Conservation (phyloP, 2,888 invertebrate genomes). For the Ypsolopha sequella region DNA sequence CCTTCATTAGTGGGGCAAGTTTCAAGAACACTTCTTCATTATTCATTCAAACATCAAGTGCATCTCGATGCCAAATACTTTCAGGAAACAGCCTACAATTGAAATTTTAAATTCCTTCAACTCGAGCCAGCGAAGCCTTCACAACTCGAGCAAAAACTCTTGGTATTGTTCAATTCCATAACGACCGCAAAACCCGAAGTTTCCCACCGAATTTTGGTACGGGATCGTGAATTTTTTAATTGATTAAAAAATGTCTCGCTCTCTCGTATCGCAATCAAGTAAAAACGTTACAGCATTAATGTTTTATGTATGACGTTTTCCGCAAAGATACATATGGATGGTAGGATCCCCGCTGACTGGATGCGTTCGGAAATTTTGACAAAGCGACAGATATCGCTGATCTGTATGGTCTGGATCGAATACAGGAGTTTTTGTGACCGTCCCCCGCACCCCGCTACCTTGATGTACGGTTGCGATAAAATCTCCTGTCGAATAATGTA, state of each 20-base stretch:
- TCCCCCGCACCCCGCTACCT: background rate
- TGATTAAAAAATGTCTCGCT: slow-evolving; percentile 45
- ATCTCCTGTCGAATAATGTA: slow-evolving; percentile 22
- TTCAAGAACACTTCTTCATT: background rate
- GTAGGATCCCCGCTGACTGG: slow-evolving; percentile 43
- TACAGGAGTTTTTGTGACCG: slow-evolving; percentile 35
- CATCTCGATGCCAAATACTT: slow-evolving; percentile 6
- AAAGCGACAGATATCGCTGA: slow-evolving; percentile 44
- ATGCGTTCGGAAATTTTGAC: slow-evolving; percentile 58
- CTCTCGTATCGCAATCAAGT: slow-evolving; percentile 57
- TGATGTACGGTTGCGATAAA: slow-evolving; percentile 21
- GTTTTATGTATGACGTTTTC: slow-evolving; percentile 61
- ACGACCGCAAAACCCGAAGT: slow-evolving; percentile 35
- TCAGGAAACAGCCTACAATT: slow-evolving; percentile 20
- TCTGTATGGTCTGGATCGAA: slow-evolving; percentile 4
- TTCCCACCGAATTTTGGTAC: slow-evolving; percentile 59
- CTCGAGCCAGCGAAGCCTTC: slow-evolving; percentile 5
- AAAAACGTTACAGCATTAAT: slow-evolving; percentile 63
- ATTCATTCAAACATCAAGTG: too few relatives aligned
- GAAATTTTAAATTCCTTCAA: too few relatives aligned
- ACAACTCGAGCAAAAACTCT: slow-evolving; percentile 25
- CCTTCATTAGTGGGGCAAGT: background rate
- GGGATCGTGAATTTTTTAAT: slow-evolving; percentile 38
- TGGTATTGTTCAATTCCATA: slow-evolving; percentile 44
- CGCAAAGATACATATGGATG: slow-evolving; percentile 61